Base-by-base conservation (phyloP, 2,113 vertebrate genomes). In the Gorilla gorilla region DNA sequence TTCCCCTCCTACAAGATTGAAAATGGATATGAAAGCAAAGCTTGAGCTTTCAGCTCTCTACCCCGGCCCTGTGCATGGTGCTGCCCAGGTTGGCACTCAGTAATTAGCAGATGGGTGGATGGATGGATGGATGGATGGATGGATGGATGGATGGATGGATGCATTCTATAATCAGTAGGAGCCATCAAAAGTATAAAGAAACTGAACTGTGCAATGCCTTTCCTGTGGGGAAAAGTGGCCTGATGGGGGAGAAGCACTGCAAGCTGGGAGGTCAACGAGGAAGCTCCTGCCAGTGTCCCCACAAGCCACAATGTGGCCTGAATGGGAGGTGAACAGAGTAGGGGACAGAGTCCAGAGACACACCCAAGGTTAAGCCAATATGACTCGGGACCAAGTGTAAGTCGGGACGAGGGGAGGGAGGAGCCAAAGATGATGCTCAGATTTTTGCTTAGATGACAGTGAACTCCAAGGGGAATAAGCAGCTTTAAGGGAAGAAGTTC, bases 311-410 rank as follows among this genome's bases (percentile, higher is more conserved):
- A 32, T 66, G 23, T 90, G 84, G 40, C 59, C 78, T 89, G 61
- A 84, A 70, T 48, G 40, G 89, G 35, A 94, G 25, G 40, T 5
- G 30, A 88, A 59, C 0, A 38, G 61, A 90, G 25, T 23, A 81
- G 23, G 43, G 78, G 66, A 91, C 86, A 85, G 93, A 96, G 89
- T 97, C 78, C 97, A 94, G 81, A 94, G 66, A 81, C 59, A 76
- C 23, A 55, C 66, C n/a, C 82, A 73, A 86, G 68, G 79, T 89
- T 93, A 90, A 92, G 75, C 90, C 68, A 94, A 88, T 27, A 96
- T 68, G 40, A 73, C 93, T 83, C 2, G 5, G 76, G 48, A 75
- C 80, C 45, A 66, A 72, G 64, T n/a, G 2, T 52, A 32, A 20
- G 32, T 12, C 8, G 0, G 12, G 13, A 48, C 22, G 30, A 89